A percentile compares a stretch with the other conserved stretches of the same genome.
phyloP scores from a whole-genome alignment of 2,113 vertebrate genomes.

The Hystrix cristata region DNA sequence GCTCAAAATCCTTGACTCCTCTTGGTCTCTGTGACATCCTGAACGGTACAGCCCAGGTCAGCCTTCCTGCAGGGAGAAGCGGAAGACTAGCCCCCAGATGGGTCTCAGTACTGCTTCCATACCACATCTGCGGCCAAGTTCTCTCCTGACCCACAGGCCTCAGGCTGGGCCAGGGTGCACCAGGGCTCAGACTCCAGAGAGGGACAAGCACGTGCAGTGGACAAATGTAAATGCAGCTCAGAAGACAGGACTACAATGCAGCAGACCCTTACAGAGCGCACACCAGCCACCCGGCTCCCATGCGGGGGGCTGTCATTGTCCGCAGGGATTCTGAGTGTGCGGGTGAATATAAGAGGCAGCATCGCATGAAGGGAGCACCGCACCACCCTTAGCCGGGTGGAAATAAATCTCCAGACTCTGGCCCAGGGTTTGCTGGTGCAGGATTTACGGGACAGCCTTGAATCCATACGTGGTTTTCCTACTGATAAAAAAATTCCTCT shows the following conservation, averaged over 20 bases:
- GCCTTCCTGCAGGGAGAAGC: background rate
- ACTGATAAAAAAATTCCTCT: constrained; percentile 80
- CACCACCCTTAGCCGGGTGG: rapidly evolving
- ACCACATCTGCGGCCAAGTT: background rate
- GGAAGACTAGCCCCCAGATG: background rate
- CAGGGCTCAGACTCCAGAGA: background rate
- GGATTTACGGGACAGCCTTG: constrained; percentile 72
- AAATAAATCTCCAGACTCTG: too few species aligned
- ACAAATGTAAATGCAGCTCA: rapidly evolving
- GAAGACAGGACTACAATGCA: rapidly evolving
- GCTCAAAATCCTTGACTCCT: background rate
- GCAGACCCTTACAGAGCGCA: rapidly evolving
- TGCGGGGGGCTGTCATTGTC: rapidly evolving
- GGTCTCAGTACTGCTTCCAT: rapidly evolving
- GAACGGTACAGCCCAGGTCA: too few species aligned
- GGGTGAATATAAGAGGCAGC: background rate
- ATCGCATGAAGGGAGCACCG: rapidly evolving
- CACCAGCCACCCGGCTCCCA: rapidly evolving
- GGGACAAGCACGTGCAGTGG: rapidly evolving
- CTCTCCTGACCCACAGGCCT: rapidly evolving
- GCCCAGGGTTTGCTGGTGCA: background rate
- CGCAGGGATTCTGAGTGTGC: rapidly evolving
- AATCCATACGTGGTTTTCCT: constrained; percentile 73
- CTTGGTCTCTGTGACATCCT: background rate
- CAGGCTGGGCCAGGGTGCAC: rapidly evolving